Evolutionary conservation across 2,888 invertebrate species (phyloP), one percentile per base, ranked within the genome.

Genomic region (Polydesmus complanatus): DNA sequence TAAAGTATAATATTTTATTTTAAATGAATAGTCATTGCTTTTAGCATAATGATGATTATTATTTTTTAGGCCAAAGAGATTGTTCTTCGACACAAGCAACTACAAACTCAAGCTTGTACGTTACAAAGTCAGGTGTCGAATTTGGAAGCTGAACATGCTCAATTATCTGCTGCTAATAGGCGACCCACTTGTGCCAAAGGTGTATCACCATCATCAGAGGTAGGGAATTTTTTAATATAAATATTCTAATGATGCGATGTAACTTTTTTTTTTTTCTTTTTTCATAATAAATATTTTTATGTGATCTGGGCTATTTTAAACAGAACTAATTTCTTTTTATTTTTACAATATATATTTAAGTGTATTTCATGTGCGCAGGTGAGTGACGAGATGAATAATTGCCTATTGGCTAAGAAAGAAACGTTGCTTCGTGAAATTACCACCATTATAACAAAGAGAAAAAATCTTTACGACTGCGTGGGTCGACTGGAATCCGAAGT

Each of bases 81-180:
- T 68, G 93, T 95, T 27, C 83, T 89, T 61, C 79, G 89, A 27
- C 94, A 95, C 73, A 93, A 92, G 73, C 92, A 94, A 71, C 76
- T 94, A 62, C 93, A 94, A 75, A 85, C 86, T 64, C 86, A 90
- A 75, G 90, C 88, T 1, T 85, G 85, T 70, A 86, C 86, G 72
- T 78, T 95, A 63, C 90, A 94, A 72, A 81, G 82, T 37, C 89
- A 90, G 79, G 89, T 92, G 37, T 66, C 67, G 37, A 65, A 66
- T 60, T 65, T 74, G 56, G 72, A 73, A 64, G 62, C 65, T 11
- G 70, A 73, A 58, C 68, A 70, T 27, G 66, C 68, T 27, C 65
- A 67, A 62, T 62, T 72, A 67, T 69, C 72, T 64, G 47, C 37
- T n/a, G 37, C 22, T 21, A 48, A 58, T 27, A 26, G 27, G 37